Percentiles rank a stretch among this genome's conserved stretches.
Evolutionary conservation across 2,797 vertebrate genomes (phyloP).

Genomic region (Telmatherina bonti): DNA sequence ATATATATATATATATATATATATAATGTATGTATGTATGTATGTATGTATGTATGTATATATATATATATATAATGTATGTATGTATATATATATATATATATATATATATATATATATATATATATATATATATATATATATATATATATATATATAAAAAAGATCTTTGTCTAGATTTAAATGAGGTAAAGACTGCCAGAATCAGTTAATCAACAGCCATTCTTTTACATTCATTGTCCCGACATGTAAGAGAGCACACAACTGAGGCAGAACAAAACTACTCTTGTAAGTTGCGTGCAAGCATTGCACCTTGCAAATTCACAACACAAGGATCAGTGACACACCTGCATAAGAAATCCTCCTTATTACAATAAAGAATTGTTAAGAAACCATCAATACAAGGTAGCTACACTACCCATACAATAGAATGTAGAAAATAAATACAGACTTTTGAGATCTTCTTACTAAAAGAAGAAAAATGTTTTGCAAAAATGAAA

Average conservation of each 20-base stretch:
- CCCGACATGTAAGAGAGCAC: background rate
- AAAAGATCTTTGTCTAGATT: background rate
- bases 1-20: too few relatives aligned
- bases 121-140: too few relatives aligned
- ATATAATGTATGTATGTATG: too few relatives aligned
- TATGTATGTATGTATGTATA: too few relatives aligned
- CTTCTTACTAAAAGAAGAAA: background rate
- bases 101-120: too few relatives aligned
- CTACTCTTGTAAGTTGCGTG: background rate
- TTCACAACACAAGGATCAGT: background rate
- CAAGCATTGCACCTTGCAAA: background rate
- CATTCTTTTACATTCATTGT: background rate
- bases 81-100: too few relatives aligned
- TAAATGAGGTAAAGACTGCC: background rate
- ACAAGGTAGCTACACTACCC: background rate
- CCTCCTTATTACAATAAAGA: background rate
- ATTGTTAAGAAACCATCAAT: conserved; percentile 1
- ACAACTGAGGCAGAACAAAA: background rate
- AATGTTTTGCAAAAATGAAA: background rate
- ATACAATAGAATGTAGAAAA: conserved; percentile 1
- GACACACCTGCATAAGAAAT: conserved; percentile 4
- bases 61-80: too few relatives aligned
- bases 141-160: too few relatives aligned
- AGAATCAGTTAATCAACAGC: conserved; percentile 13
- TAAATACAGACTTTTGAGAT: background rate